Percentiles rank a stretch among this genome's conserved stretches.
Conservation (phyloP, 2,888 invertebrate species). For the Cybosia mesomella region DNA sequence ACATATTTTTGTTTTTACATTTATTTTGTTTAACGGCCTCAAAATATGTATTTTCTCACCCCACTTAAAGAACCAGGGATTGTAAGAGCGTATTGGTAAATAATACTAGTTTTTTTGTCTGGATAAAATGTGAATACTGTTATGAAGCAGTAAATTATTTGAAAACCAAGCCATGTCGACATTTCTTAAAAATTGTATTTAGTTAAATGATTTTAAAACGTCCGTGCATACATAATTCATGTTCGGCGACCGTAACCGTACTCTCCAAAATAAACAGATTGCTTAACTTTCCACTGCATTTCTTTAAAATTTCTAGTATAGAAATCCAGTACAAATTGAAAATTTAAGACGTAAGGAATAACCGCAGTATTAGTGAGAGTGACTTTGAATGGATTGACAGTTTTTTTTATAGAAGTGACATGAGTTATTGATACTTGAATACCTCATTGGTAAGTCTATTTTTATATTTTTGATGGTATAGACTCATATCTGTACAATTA, state of each 20-base stretch:
- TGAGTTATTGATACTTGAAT: neutral
- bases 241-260: conserved; percentile 12
- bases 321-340: conserved; percentile 11
- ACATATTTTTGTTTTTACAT: no score
- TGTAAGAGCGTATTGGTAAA: neutral
- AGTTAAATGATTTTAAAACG: conserved; percentile 5
- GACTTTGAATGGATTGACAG: neutral
- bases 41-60: neutral
- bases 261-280: conserved; percentile 7
- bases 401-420: conserved; percentile 9
- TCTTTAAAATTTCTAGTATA: conserved; percentile 12
- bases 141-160: neutral
- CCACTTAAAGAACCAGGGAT: neutral
- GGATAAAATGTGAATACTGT: conserved; percentile 4
- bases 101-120: neutral
- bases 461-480: neutral
- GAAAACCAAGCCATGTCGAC: neutral
- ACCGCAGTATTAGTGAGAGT: conserved; percentile 1
- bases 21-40: no score
- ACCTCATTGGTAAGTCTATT: neutral
- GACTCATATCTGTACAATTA: neutral
- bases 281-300: conserved; percentile 13
- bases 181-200: conserved; percentile 5
- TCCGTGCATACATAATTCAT: conserved; percentile 15
- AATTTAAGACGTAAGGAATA: conserved; percentile 8